Base-by-base conservation (phyloP, 2,797 vertebrate species). In the Scolopax bukidnonensis region DNA sequence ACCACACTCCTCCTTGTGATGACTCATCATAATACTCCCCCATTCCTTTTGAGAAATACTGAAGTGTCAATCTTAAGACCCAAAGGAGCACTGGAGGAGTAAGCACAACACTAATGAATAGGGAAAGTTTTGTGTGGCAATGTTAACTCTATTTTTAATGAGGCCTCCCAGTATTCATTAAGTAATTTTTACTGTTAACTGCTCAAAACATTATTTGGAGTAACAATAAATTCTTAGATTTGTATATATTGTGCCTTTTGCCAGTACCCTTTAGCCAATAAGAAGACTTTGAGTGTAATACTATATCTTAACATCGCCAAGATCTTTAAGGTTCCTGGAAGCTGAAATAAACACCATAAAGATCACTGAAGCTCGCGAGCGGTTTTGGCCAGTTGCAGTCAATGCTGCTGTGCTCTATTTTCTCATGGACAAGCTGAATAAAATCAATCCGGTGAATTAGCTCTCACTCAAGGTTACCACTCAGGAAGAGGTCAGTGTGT, bases 391-490 rank as follows among this genome's bases (percentile, higher is more conserved):
- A 97, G 98, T 97, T 97, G 98, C 98, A 97, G 98, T 98, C 97
- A 98, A 97, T 96, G 97, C 97, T 96, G 98, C 98, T 76, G 90
- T 98, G 97, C 97, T 98, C 97, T 98, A 95, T 97, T 98, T 99
- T 76, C 98, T 98, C 98, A 98, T 97, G 97, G 98, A 98, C 97
- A 98, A 98, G 98, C 97, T 98, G 98, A 98, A 98, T 98, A 98
- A 99, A 98, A 99, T 98, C 98, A 98, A 97, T 98, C 97, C 98
- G 96, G 98, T 98, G 98, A 98, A 98, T 98, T 98, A 98, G 97
- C 98, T 98, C 98, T 98, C 98, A 95, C 97, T 98, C 87, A 97
- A 98, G 97, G 98, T 98, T 97, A 97, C 78, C 97, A 97, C 69
- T 92, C 86, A 77, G 76, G 57, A 93, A 93, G 86, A 91, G 83